phyloP scores from a whole-genome alignment of 2,888 invertebrate genomes.

The Zelleria hepariella region DNA sequence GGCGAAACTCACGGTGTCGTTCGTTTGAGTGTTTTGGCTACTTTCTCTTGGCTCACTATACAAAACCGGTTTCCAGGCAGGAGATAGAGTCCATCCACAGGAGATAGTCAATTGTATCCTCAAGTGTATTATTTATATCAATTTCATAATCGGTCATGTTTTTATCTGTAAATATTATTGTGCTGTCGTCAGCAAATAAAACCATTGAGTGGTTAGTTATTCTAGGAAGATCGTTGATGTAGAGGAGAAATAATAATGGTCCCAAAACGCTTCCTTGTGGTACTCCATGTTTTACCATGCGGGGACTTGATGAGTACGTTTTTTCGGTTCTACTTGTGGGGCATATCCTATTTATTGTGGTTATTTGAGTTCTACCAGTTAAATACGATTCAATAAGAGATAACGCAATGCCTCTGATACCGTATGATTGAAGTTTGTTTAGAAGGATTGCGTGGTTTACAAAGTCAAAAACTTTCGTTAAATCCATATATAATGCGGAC shows the following conservation, averaged over 20 bases:
- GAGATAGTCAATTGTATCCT: neutral
- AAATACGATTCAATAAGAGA: neutral
- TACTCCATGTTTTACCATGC: no score
- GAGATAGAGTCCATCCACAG: no score
- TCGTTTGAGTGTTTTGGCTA: no score
- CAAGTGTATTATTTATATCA: neutral
- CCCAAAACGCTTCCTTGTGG: no score
- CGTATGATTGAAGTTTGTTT: neutral
- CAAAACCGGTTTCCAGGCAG: no score
- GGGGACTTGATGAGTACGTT: neutral
- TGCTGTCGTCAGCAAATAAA: neutral
- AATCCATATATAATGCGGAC: neutral
- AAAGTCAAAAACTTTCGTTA: neutral
- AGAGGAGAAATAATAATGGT: no score
- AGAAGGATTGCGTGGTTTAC: neutral
- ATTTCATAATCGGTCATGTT: neutral
- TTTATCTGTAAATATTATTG: neutral
- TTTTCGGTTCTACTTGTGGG: neutral
- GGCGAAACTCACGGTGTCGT: no score
- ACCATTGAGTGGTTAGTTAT: neutral
- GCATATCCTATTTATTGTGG: neutral
- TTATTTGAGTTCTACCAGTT: neutral
- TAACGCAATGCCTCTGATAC: neutral
- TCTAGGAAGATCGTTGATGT: neutral
- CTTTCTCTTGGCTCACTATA: no score